Evolutionary conservation across 2,113 vertebrate genomes (phyloP), one percentile per base, ranked within the genome.

Genomic region (Paratilapia polleni): DNA sequence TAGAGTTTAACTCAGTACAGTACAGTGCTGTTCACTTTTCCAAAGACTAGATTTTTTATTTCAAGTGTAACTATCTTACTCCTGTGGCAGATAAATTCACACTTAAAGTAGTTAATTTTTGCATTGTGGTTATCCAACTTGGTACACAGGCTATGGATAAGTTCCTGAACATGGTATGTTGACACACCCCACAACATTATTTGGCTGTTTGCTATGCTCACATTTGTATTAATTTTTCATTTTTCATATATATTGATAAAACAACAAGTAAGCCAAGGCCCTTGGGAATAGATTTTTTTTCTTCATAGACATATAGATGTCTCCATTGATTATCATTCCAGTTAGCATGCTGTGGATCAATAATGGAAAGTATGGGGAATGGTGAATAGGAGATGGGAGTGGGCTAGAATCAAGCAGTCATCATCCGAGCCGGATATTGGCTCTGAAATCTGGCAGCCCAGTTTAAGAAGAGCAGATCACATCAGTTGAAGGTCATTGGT

Each of bases 261-360:
- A 58, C 64, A 34, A 31, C 62, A 80, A 80, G 24, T 8, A 2
- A 81, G 80, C 38, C 7, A 10, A 11, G 47, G 68, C 31, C 47
- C 61, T 58, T 68, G 11, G 24, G 64, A 84, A 81, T 74, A 2
- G 22, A 82, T 85, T 5, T 28, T 38, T 28, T 36, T 1, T 59
- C 74, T 68, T 87, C 75, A 73, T 87, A 81, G 84, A 90, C 90
- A 93, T 94, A 80, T 82, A 94, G 91, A 94, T 82, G 88, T 95
- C 90, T 91, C 60, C 89, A 92, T 93, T 91, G 93, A 95, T 95
- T 94, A 94, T 92, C 83, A 83, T 91, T 93, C 86, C 75, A 86
- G 92, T 90, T 92, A 89, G 85, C 20, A 22, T 82, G 79, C 66
- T 49, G 73, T 3, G 1, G 81, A 94, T 95, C 93, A 79, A 93